Evolutionary conservation across 2,888 invertebrate species (phyloP), one percentile per base, ranked within the genome.

Genomic region (Seira ritae): DNA sequence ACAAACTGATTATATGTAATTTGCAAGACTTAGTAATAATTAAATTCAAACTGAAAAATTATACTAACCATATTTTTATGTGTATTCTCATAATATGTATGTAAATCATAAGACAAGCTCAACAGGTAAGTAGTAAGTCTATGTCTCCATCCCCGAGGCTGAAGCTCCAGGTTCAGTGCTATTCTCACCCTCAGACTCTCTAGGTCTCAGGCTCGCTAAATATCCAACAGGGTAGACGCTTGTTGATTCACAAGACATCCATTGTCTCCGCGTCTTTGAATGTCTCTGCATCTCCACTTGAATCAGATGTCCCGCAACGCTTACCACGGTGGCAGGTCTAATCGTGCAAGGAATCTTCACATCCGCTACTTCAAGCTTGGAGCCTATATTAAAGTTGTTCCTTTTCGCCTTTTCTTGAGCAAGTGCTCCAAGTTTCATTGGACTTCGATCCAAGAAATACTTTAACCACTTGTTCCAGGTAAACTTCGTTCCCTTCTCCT

Each of bases 161-260:
- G n/a, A n/a, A n/a, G n/a, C n/a, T n/a, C n/a, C n/a, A n/a, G n/a
- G n/a, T n/a, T n/a, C n/a, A n/a, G n/a, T n/a, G n/a, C n/a, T n/a
- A n/a, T n/a, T n/a, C n/a, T n/a, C n/a, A n/a, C n/a, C n/a, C n/a
- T n/a, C n/a, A n/a, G n/a, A n/a, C n/a, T n/a, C n/a, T n/a, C n/a
- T n/a, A n/a, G n/a, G n/a, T n/a, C n/a, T n/a, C n/a, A n/a, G n/a
- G n/a, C n/a, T 42, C 42, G 42, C 42, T 12, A 6, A 42, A 66
- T 78, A 85, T 0, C 85, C 81, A 3, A 46, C 68, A 1, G 85
- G 85, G 55, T 85, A 85, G 17, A 82, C 79, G 12, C 62, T 37
- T 1, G 79, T 15, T 1, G 81, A 82, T 12, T 70, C 71, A n/a
- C 67, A 65, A 6, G 74, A 60, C 0, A 77, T 55, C 85, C 85